These are phyloP conservation scores for Chalcosyrphus nemorum DNA, from an alignment of 2,888 invertebrate species.

Conservation along the genomic window DNA sequence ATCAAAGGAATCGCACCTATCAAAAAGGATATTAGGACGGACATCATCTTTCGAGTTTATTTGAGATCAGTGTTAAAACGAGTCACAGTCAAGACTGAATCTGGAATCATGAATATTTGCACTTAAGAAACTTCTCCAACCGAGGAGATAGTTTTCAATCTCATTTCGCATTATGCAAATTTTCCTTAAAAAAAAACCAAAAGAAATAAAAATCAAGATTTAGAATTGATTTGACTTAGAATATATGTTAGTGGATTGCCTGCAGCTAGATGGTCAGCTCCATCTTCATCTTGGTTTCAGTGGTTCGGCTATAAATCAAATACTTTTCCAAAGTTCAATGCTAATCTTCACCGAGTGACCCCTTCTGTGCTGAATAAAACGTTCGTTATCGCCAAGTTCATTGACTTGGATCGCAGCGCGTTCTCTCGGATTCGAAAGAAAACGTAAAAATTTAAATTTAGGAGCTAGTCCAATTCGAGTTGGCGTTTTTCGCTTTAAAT, in stretches of 20 bases:
- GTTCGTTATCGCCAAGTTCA: not conserved
- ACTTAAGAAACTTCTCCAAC: constrained; percentile 31
- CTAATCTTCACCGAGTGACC: not conserved
- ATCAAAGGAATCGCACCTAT: not conserved
- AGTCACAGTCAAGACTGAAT: constrained; percentile 47
- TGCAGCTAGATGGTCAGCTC: not conserved
- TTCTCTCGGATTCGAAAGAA: not conserved
- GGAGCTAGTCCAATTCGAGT: not conserved
- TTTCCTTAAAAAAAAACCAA: not conserved
- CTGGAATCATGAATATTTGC: not conserved
- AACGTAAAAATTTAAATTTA: not conserved
- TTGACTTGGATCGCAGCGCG: not conserved
- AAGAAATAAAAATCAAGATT: not conserved
- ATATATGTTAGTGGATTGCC: not conserved
- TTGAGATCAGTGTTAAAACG: constrained; percentile 46
- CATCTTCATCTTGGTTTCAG: not conserved
- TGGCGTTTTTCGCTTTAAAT: not conserved
- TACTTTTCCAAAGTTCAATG: not conserved
- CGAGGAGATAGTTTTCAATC: not conserved
- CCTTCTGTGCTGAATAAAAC: not conserved
- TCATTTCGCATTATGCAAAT: constrained; percentile 11
- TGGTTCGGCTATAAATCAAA: not conserved
- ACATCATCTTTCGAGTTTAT: constrained; percentile 1
- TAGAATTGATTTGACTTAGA: not conserved
- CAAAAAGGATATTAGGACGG: not conserved